Base-by-base conservation (phyloP, 1,140 invertebrate species). In the Euglossa dilemma region DNA sequence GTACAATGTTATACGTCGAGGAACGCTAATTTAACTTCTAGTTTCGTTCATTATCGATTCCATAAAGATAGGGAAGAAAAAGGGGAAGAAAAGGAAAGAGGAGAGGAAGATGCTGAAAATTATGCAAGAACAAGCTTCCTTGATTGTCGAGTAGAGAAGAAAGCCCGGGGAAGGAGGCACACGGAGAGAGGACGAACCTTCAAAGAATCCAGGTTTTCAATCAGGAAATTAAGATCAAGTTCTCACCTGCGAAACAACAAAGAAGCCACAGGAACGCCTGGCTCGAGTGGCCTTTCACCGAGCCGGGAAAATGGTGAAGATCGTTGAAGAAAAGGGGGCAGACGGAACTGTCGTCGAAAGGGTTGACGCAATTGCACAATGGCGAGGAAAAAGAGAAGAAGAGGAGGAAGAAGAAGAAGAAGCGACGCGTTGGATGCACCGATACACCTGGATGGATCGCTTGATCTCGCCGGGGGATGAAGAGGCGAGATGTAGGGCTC, bases 281-380 rank as follows among this genome's bases (percentile, higher is more conserved):
- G 23, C 20, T 82, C 43, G 72, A 82, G 80, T 75, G 72, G 78
- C 50, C 72, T 76, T 76, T 82, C 72, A 75, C 72, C 2, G 54
- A 43, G 36, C 61, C 61, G 8, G 25, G 43, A 74, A 76, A 82
- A 82, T 67, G 71, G 71, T 9, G 52, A 50, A 57, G 61, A 50
- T 14, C 23, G 9, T 63, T 1, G 56, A 61, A 20, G 50, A 43
- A 11, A 28, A 56, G 25, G 18, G 47, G 54, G 28, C 56, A 43
- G 54, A 61, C 71, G 64, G 66, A 80, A 81, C 80, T 67, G 77
- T 73, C 59, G 57, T 78, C 66, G 78, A 76, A 80, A 83, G 69
- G 85, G 61, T 84, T 86, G 85, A 89, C 87, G 88, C 70, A 82
- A 87, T 87, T 90, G 85, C 67, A 89, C 85, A 85, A 85, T 79